Evolutionary conservation across 2,113 vertebrate species (phyloP).

Genomic region (Cryptomyrus ogoouensis): DNA sequence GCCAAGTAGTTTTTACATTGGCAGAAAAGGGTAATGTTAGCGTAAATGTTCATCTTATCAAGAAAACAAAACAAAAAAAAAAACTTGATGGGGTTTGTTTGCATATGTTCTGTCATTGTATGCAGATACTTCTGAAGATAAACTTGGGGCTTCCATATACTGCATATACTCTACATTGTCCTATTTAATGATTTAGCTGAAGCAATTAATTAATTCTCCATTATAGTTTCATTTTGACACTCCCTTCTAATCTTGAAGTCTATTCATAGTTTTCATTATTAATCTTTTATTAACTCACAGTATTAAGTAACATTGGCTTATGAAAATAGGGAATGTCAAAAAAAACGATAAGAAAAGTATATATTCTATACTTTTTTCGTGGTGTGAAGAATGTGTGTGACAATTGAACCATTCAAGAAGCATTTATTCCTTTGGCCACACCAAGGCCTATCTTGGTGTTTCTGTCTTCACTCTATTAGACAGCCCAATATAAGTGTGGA

Average conservation of each 20-base stretch:
- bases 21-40: background rate
- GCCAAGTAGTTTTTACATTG: background rate
- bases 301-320: background rate
- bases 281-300: background rate
- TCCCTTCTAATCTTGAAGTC: background rate
- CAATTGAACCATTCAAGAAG: background rate
- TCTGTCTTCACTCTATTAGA: background rate
- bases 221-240: background rate
- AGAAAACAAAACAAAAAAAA: background rate
- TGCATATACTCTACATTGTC: background rate
- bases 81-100: background rate
- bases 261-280: background rate
- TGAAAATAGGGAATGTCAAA: background rate
- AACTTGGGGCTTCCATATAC: background rate
- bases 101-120: background rate
- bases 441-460: background rate
- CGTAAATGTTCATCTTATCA: background rate
- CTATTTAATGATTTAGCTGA: constrained; percentile 1
- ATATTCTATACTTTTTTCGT: background rate
- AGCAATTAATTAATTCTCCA: constrained; percentile 4
- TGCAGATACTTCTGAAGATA: background rate
- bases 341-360: background rate
- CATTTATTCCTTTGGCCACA: background rate
- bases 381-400: background rate
- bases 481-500: background rate